phyloP scores from a whole-genome alignment of 2,797 vertebrate species.

The Pseudocheirus occidentalis region DNA sequence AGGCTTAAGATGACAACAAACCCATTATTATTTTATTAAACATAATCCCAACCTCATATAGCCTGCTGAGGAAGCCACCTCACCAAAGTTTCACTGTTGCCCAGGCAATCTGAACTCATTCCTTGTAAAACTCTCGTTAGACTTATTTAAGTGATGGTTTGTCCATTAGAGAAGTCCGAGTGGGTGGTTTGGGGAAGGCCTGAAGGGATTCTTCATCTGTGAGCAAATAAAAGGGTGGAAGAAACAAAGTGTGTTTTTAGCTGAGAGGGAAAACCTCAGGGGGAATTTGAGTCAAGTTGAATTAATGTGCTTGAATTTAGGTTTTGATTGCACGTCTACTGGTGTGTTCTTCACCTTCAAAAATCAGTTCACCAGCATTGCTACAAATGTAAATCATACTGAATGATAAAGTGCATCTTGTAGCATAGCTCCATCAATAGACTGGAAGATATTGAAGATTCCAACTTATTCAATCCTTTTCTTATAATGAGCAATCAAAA shows the following conservation, averaged over 20 bases:
- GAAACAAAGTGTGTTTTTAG: not conserved
- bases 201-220: not conserved
- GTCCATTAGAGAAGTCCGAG: not conserved
- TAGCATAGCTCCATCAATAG: rapidly evolving
- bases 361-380: rapidly evolving
- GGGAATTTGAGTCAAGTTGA: conserved; percentile 57
- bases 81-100: conserved; percentile 60
- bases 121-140: conserved; percentile 43
- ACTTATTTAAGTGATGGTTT: not conserved
- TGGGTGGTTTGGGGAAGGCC: not conserved
- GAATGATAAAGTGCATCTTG: rapidly evolving
- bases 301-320: conserved; percentile 52
- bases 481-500: not conserved
- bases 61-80: conserved; percentile 53
- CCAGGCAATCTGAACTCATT: conserved; percentile 63
- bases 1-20: conserved; percentile 22
- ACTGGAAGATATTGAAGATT: not conserved
- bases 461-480: not conserved
- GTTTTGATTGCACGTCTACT: not conserved
- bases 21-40: conserved; percentile 32
- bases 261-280: not conserved
- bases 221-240: not conserved
- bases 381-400: too few species aligned
- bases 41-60: not conserved
- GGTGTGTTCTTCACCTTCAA: not conserved